A percentile compares a stretch with the other conserved stretches of the same genome.
Conservation (phyloP, 1,140 invertebrate genomes). For the Scaptomyza montana region DNA sequence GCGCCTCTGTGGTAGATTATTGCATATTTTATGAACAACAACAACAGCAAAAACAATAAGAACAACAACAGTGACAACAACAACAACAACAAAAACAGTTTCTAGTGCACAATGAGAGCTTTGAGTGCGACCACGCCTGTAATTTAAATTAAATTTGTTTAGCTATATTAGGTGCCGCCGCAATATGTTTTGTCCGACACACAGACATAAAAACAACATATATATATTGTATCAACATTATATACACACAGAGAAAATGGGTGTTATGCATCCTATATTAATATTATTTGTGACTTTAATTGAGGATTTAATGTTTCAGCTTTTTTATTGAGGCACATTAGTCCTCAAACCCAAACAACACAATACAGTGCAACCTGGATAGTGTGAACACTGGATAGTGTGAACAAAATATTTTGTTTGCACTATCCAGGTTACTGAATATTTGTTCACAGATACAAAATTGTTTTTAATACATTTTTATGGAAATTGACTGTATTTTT, state of each 20-base stretch:
- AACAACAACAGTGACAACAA: constrained; percentile 36
- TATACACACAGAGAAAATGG: background rate
- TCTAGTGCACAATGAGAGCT: constrained; percentile 53
- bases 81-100: constrained; percentile 38
- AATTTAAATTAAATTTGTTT: constrained; percentile 83
- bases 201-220: constrained; percentile 22
- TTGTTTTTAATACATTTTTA: too few species aligned
- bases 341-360: too few species aligned
- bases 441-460: too few species aligned
- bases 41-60: constrained; percentile 32
- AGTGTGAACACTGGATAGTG: too few species aligned
- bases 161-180: constrained; percentile 80
- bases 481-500: too few species aligned
- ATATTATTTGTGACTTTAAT: too few species aligned
- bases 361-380: too few species aligned
- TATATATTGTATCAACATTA: constrained; percentile 23
- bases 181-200: constrained; percentile 42
- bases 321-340: too few species aligned
- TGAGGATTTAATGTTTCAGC: too few species aligned
- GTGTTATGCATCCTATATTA: too few species aligned
- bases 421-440: too few species aligned
- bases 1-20: constrained; percentile 59
- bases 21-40: constrained; percentile 79
- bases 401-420: too few species aligned
- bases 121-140: constrained; percentile 76